Evolutionary conservation across 64 coral and sea anemone species (phyloP), one percentile per base, ranked within the genome.

Genomic region (Pachyseris speciosa): DNA sequence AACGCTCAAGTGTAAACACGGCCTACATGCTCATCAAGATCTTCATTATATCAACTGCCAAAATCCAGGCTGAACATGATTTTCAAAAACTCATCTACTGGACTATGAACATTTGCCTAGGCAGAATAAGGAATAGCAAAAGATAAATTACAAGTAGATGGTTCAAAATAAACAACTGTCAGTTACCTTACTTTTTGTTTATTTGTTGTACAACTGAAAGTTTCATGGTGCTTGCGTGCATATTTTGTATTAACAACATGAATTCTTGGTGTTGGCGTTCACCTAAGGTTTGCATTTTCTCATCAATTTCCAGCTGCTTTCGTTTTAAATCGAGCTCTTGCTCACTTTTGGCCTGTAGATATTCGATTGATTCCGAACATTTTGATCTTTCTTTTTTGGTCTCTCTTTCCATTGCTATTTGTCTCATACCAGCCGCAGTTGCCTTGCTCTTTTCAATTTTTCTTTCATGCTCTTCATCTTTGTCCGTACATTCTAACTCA

Each of bases 351-450:
- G 27, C 79, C 52, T 83, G 79, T 83, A 83, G 79, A 16, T 83
- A 83, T 83, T 83, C 51, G 37, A 83, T 64, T 42, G 27, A 52
- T 16, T 60, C 79, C 13, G 79, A 83, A 58, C 79, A 83, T 64
- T 64, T 83, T 83, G 52, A 83, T 83, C 52, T 83, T 83, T 40
- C 64, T 80, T 83, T 78, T 49, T n/a, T 78, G 22, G 20, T 6
- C 50, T 27, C 64, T 84, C 83, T 86, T 86, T 86, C 83, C 83
- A 86, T 86, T 48, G 61, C 64, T 86, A 69, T 86, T 69, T 86
- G 83, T n/a, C 83, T 1, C 83, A 86, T 69, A 70, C 32, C 83
- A 43, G 83, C 83, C 63, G 39, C 83, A 86, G 84, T 86, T 26
- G 64, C 84, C 64, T 70, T 86, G 41, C 83, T 44, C 17, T 86